Evolutionary conservation across 2,888 invertebrate genomes (phyloP).

Genomic region (Carcina quercana): DNA sequence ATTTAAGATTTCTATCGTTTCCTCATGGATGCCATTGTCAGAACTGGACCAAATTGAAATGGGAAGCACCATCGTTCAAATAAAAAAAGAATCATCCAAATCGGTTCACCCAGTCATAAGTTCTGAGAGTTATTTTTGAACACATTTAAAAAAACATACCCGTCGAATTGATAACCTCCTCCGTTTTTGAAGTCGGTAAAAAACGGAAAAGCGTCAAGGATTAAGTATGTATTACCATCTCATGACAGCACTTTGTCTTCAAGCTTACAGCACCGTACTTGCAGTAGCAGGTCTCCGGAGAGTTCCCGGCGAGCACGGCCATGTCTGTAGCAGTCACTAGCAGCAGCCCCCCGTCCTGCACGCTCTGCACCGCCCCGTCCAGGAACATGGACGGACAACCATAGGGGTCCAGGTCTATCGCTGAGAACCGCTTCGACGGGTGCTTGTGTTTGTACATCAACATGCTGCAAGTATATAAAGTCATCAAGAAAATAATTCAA

Average conservation of each 20-base stretch:
- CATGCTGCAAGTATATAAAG: conserved; percentile 72
- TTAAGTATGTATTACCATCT: conserved; percentile 92
- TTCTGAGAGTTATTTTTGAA: no score
- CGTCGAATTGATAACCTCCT: no score
- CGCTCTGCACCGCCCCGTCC: conserved; percentile 89
- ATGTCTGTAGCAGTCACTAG: conserved; percentile 98
- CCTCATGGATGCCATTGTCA: no score
- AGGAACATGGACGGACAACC: conserved; percentile 96
- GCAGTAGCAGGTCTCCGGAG: conserved; percentile 92
- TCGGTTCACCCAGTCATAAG: no score
- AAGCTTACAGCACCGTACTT: conserved; percentile 96
- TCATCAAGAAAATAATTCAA: no score
- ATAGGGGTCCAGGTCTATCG: conserved; percentile 97
- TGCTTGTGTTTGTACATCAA: conserved; percentile 87
- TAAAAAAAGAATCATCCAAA: no score
- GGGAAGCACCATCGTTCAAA: no score
- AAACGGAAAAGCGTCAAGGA: no score
- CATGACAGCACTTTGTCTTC: conserved; percentile 92
- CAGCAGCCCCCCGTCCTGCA: conserved; percentile 88
- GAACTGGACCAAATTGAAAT: no score
- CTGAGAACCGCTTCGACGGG: conserved; percentile 82
- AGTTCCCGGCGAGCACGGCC: conserved; percentile 96
- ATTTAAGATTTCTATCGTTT: no score
- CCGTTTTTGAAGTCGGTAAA: no score
- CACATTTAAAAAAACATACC: no score